phyloP scores from a whole-genome alignment of 2,797 vertebrate genomes.

The Sebastiscus tertius region DNA sequence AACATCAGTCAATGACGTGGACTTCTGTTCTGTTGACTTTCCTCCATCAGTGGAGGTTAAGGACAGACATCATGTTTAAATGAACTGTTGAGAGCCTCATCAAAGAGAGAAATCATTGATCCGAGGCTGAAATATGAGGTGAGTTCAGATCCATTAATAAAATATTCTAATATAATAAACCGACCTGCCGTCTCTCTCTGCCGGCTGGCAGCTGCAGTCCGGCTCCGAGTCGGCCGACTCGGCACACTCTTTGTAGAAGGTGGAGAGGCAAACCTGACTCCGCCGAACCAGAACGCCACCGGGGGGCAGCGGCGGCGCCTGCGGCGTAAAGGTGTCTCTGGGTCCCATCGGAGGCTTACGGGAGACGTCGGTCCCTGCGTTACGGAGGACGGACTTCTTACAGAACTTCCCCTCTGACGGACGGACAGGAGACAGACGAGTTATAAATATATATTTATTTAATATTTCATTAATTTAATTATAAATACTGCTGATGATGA shows the following conservation, averaged over 20 bases:
- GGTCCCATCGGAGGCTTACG: slow-evolving; percentile 64
- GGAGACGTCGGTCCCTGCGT: slow-evolving; percentile 51
- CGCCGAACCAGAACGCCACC: slow-evolving; percentile 66
- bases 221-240: slow-evolving; percentile 63
- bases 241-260: slow-evolving; percentile 78
- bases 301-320: slow-evolving; percentile 28
- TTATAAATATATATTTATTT: too few relatives aligned
- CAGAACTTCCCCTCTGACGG: slow-evolving; percentile 58
- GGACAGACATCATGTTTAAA: background rate
- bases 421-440: background rate
- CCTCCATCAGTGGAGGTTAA: background rate
- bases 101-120: background rate
- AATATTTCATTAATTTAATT: too few relatives aligned
- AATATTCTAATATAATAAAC: background rate
- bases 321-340: slow-evolving; percentile 29
- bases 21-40: background rate
- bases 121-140: background rate
- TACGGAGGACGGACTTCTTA: slow-evolving; percentile 56
- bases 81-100: background rate
- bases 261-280: slow-evolving; percentile 81
- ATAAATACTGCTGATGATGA: too few relatives aligned
- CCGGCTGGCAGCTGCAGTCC: slow-evolving; percentile 63
- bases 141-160: background rate
- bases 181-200: slow-evolving; percentile 72
- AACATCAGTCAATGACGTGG: background rate